Evolutionary conservation across 2,888 invertebrate species (phyloP).

Genomic region (Eueremaeus valkanovi): DNA sequence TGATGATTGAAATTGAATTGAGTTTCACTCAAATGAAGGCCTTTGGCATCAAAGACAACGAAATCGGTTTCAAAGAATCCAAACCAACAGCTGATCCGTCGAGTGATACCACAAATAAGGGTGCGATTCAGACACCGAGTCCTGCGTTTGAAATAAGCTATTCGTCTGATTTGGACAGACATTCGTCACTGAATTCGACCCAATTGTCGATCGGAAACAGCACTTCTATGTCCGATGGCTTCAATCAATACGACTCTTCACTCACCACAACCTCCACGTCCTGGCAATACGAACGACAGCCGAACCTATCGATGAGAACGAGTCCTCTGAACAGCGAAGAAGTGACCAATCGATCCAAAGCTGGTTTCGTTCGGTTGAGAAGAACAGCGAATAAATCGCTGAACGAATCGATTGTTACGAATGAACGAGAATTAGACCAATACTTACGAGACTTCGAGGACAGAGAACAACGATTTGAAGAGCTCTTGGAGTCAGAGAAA

Average conservation of each 20-base stretch:
- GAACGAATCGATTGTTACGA: constrained; percentile 37
- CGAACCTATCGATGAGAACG: no score
- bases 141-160: constrained; percentile 33
- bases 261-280: constrained; percentile 4
- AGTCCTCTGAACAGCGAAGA: not conserved
- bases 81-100: not conserved
- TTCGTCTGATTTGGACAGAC: constrained; percentile 1
- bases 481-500: constrained; percentile 39
- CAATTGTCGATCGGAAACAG: constrained; percentile 1
- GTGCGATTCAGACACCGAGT: not conserved
- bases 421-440: constrained; percentile 41
- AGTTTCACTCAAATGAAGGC: constrained; percentile 30
- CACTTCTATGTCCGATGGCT: not conserved
- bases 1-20: constrained; percentile 41
- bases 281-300: not conserved
- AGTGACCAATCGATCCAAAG: not conserved
- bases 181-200: constrained; percentile 36
- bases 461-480: constrained; percentile 42
- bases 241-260: not conserved
- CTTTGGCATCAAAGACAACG: constrained; percentile 37
- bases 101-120: not conserved
- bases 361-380: constrained; percentile 29
- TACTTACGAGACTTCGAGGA: constrained; percentile 43
- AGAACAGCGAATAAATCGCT: constrained; percentile 29
- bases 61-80: constrained; percentile 36